Evolutionary conservation across 92 coral and sea anemone genomes (phyloP), one percentile per base, ranked within the genome.

Genomic region (Nematostella vectensis): DNA sequence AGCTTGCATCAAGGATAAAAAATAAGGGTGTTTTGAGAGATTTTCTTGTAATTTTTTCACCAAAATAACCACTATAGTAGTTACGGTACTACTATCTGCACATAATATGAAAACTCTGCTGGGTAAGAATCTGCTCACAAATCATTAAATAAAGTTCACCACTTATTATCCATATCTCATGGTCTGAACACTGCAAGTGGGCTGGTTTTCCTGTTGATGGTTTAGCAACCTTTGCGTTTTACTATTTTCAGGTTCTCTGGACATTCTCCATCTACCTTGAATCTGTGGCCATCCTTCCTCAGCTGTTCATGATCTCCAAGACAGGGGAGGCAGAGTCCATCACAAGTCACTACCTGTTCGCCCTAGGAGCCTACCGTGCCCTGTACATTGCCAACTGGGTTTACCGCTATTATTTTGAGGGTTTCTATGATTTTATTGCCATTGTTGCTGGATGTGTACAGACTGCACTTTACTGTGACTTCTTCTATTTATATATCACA

Each of bases 361-460:
- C 95, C 18, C 79, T 93, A 28, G 99, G 99, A 51, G 74, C 95
- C 65, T 93, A 93, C 77, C 96, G 99, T 63, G 96, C 85, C 4
- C 82, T 93, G 60, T 93, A 93, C 96, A 68, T 93, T 43, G 71
- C 77, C 67, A 93, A 93, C 85, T 93, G 99, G 99, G 81, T 93
- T 54, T 83, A 82, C 70, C 82, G 99, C 27, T 93, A 71, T 79
- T 83, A 79, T 81, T 77, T 70, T 68, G 99, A 93, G 62, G 99
- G 99, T 38, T 93, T 93, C 87, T 93, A 93, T 47, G 99, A 93
- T 59, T 88, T 93, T 80, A 93, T 93, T 65, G 99, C 99, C 52
- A 80, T 93, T 63, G 91, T 93, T 29, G 99, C 99, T 67, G 99
- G 99, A 21, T 93, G 99, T 56, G 99, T 93, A 29, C 99, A 93